These are phyloP conservation scores for Anas capensis DNA, from an alignment of 2,797 vertebrate species.

Conservation along the genomic window DNA sequence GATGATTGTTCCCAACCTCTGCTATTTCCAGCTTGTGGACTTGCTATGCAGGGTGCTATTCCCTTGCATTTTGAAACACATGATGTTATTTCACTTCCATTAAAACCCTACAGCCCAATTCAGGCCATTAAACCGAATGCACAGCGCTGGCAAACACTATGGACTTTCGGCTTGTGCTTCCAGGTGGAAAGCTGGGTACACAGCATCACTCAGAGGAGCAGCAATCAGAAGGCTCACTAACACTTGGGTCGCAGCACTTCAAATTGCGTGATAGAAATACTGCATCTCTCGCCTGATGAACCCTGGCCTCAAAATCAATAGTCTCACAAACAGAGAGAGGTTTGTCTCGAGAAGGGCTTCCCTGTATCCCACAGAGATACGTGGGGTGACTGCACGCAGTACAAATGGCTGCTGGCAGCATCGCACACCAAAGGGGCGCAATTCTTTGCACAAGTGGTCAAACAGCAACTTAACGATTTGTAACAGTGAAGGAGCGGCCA, in stretches of 20 bases:
- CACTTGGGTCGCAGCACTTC: neutral
- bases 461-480: neutral
- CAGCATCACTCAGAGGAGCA: neutral
- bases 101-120: accelerated
- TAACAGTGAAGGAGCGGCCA: neutral
- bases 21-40: neutral
- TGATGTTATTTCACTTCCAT: neutral
- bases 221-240: neutral
- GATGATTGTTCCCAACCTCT: neutral
- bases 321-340: neutral
- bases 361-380: neutral
- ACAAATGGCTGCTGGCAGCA: neutral
- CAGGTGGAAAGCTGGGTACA: neutral
- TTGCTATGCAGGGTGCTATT: neutral
- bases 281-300: neutral
- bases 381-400: neutral
- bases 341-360: neutral
- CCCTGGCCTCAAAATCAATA: neutral
- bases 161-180: neutral
- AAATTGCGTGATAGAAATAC: neutral
- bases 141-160: neutral
- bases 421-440: neutral
- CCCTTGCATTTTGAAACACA: neutral
- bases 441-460: neutral
- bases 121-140: neutral